Percentiles rank a stretch among this genome's conserved stretches.
Evolutionary conservation across 1,140 invertebrate species (phyloP).

Genomic region (Oreohelix idahoensis): DNA sequence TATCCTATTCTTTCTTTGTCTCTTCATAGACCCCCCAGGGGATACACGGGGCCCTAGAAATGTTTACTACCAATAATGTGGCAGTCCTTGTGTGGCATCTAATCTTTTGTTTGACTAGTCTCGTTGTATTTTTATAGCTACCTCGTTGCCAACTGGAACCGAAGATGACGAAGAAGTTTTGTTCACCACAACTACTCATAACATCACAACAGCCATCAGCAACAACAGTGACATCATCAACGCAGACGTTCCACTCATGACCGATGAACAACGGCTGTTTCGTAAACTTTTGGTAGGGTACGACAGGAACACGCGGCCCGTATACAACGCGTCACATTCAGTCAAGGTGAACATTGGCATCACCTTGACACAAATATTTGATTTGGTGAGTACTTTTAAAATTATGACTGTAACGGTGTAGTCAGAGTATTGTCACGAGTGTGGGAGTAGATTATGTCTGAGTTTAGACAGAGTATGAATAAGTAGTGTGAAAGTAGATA

Average conservation of each 20-base stretch:
- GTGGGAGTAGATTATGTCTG: too few relatives aligned
- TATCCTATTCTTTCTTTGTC: too few relatives aligned
- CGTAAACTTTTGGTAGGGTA: conserved; percentile 93
- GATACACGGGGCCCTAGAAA: too few relatives aligned
- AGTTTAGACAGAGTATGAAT: too few relatives aligned
- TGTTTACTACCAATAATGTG: too few relatives aligned
- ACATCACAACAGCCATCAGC: neutral
- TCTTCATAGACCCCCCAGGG: too few relatives aligned
- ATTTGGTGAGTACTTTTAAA: conserved; percentile 29
- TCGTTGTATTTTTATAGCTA: neutral
- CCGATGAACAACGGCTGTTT: conserved; percentile 94
- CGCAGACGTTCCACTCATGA: conserved; percentile 51
- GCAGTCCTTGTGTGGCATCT: too few relatives aligned
- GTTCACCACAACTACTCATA: neutral
- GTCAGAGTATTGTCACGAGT: too few relatives aligned
- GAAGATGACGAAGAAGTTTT: neutral
- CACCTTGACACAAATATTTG: conserved; percentile 97
- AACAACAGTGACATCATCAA: neutral
- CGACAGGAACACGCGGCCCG: conserved; percentile 96
- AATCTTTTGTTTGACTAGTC: too few relatives aligned
- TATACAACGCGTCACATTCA: conserved; percentile 96
- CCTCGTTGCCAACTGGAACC: neutral
- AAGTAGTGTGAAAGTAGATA: too few relatives aligned
- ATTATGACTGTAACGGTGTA: too few relatives aligned
- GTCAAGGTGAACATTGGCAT: conserved; percentile 96